Evolutionary conservation across 2,797 vertebrate genomes (phyloP).

Genomic region (Phrynocephalus vlangalii): DNA sequence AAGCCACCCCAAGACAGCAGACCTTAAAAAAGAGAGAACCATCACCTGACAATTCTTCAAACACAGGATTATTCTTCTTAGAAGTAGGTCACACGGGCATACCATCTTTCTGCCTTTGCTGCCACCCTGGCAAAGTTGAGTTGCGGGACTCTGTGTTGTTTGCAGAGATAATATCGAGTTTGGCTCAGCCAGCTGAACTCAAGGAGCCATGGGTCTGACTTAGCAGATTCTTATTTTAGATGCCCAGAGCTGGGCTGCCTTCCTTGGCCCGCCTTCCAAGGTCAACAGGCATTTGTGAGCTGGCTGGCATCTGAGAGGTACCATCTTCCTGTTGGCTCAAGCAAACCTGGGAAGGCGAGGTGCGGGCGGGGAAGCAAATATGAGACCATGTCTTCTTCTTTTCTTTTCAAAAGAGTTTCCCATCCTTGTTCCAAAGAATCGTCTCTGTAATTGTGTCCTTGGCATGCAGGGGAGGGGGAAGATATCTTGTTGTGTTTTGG

Average conservation of each 20-base stretch:
- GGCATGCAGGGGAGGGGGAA: not conserved
- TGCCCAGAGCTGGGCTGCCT: not conserved
- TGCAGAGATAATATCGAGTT: not conserved
- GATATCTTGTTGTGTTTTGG: not conserved
- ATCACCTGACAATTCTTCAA: not conserved
- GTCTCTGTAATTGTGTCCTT: not conserved
- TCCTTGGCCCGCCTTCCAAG: not conserved
- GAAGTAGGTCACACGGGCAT: not conserved
- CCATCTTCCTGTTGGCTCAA: not conserved
- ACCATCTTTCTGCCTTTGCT: not conserved
- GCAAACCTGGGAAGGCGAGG: not conserved
- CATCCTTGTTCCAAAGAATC: not conserved
- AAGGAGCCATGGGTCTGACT: not conserved
- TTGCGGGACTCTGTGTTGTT: not conserved
- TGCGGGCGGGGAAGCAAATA: no score
- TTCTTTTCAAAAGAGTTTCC: not conserved
- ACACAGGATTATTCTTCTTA: not conserved
- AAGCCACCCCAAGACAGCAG: no score
- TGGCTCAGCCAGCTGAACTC: not conserved
- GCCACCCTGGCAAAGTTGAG: no score
- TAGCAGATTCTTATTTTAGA: slow-evolving; percentile 21
- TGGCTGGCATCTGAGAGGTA: not conserved
- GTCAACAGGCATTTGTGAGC: not conserved
- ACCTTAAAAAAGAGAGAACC: no score
- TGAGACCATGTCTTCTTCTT: no score